These are phyloP conservation scores for Rhagoletis zephyria DNA, from an alignment of 1,140 invertebrate species.

Conservation along the genomic window DNA sequence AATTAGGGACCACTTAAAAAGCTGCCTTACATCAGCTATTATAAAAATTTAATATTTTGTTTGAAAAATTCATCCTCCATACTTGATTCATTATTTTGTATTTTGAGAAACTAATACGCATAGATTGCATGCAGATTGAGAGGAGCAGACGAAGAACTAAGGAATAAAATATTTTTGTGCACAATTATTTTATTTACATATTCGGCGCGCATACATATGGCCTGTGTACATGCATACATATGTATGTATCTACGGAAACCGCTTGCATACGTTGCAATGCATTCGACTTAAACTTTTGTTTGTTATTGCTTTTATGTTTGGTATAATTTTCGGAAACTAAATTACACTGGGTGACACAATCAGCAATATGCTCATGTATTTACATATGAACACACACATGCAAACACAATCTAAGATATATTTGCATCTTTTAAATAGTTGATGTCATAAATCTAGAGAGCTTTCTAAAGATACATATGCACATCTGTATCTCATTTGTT, in stretches of 20 bases:
- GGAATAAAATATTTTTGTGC: too few species aligned
- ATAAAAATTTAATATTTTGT: too few species aligned
- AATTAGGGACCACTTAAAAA: too few species aligned
- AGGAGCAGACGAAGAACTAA: too few species aligned
- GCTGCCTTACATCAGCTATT: too few species aligned
- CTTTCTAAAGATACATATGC: neutral
- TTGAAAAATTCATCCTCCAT: too few species aligned
- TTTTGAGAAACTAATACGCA: too few species aligned
- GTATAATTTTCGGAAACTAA: neutral
- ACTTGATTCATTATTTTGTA: too few species aligned
- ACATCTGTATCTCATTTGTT: neutral
- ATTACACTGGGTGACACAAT: neutral
- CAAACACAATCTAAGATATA: neutral
- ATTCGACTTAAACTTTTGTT: slow-evolving; percentile 26
- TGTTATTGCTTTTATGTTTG: slow-evolving; percentile 3
- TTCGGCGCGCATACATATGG: too few species aligned
- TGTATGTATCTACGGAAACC: neutral
- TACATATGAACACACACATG: neutral
- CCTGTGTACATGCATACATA: neutral
- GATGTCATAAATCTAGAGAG: slow-evolving; percentile 19
- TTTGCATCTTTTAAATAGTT: slow-evolving; percentile 16
- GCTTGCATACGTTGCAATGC: neutral
- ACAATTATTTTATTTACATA: too few species aligned
- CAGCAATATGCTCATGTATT: neutral
- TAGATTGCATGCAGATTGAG: too few species aligned